Evolutionary conservation across 2,797 vertebrate species (phyloP).

Genomic region (Acanthis flammea): DNA sequence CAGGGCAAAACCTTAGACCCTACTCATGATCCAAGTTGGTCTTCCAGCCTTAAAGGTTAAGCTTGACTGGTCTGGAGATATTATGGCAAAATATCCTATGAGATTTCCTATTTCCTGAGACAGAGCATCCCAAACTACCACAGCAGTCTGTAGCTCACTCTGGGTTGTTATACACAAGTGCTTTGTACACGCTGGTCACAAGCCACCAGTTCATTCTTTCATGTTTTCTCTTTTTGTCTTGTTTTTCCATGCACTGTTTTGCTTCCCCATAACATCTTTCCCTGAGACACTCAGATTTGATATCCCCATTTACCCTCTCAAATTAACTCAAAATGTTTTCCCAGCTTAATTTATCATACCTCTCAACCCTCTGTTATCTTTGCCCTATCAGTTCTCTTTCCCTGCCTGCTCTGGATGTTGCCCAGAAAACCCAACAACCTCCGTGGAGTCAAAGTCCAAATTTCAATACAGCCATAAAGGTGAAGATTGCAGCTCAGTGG

Average conservation of each 20-base stretch:
- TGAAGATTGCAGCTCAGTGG: not conserved
- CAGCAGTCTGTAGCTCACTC: not conserved
- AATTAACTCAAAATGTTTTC: not conserved
- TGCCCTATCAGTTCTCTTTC: not conserved
- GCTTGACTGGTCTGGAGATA: not conserved
- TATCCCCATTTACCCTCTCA: not conserved
- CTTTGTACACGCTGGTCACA: not conserved
- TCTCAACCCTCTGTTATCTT: not conserved
- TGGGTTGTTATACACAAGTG: not conserved
- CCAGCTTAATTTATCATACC: not conserved
- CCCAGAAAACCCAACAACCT: not conserved
- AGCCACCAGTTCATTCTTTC: not conserved
- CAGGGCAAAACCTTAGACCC: not conserved
- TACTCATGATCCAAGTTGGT: not conserved
- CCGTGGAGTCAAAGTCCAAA: not conserved
- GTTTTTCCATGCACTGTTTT: not conserved
- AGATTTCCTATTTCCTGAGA: not conserved
- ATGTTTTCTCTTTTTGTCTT: not conserved
- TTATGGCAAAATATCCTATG: not conserved
- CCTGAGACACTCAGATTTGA: not conserved
- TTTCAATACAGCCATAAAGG: not conserved
- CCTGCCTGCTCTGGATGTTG: not conserved
- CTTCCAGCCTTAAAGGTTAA: not conserved
- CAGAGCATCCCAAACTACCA: not conserved
- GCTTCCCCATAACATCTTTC: not conserved